A percentile compares a stretch with the other conserved stretches of the same genome.
Evolutionary conservation across 1,140 invertebrate species (phyloP).

Genomic region (Lepeophtheirus salmonis): DNA sequence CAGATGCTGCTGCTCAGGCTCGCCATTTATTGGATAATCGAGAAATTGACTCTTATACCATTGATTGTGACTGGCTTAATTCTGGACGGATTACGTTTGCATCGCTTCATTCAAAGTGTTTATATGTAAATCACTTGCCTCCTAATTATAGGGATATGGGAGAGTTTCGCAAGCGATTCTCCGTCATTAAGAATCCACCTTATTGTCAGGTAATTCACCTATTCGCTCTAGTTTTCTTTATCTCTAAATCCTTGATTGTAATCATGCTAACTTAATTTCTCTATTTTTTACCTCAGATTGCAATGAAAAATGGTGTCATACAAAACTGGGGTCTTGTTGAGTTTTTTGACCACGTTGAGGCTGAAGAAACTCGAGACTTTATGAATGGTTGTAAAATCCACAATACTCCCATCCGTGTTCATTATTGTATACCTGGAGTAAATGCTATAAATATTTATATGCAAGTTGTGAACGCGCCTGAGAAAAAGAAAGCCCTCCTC

Average conservation of each 20-base stretch:
- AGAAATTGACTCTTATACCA: slow-evolving; percentile 26
- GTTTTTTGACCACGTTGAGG: slow-evolving; percentile 32
- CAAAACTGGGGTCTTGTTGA: slow-evolving; percentile 39
- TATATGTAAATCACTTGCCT: slow-evolving; percentile 35
- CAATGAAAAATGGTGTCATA: slow-evolving; percentile 35
- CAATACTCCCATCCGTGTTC: slow-evolving; percentile 31
- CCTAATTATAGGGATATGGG: slow-evolving; percentile 35
- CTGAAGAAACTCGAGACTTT: slow-evolving; percentile 31
- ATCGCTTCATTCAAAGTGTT: slow-evolving; percentile 35
- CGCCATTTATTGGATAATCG: slow-evolving; percentile 32
- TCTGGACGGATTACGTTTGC: slow-evolving; percentile 31
- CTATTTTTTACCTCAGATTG: slow-evolving; percentile 31
- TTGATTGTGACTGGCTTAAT: slow-evolving; percentile 37
- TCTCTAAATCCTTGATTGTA: background rate
- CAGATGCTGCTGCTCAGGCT: slow-evolving; percentile 32
- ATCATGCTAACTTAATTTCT: background rate
- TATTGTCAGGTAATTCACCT: slow-evolving; percentile 42
- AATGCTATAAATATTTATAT: slow-evolving; percentile 37
- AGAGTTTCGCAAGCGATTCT: slow-evolving; percentile 36
- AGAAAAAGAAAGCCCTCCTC: slow-evolving; percentile 29
- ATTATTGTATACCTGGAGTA: slow-evolving; percentile 39
- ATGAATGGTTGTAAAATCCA: slow-evolving; percentile 30
- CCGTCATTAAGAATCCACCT: slow-evolving; percentile 33
- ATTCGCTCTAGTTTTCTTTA: background rate
- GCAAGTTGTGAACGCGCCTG: slow-evolving; percentile 25